Conservation (phyloP, 2,797 vertebrate genomes). For the Sebastes hubbsi region DNA sequence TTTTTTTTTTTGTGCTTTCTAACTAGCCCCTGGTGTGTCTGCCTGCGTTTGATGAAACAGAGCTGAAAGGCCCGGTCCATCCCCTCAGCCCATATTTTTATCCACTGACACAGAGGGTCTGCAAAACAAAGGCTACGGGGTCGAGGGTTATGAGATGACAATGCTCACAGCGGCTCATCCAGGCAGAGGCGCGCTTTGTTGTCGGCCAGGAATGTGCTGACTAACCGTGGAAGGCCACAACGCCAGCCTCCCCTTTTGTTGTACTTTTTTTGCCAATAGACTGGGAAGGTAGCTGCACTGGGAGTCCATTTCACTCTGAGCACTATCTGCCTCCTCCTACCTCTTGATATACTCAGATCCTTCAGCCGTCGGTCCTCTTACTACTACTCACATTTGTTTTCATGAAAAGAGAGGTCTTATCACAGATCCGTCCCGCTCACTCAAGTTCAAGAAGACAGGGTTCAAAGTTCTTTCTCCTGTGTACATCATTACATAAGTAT, state of each 20-base stretch:
- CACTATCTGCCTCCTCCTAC: constrained; percentile 9
- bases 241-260: constrained; percentile 73
- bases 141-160: constrained; percentile 76
- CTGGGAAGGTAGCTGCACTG: constrained; percentile 44
- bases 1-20: constrained; percentile 17
- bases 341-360: background rate
- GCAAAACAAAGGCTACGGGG: constrained; percentile 67
- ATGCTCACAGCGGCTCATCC: constrained; percentile 69
- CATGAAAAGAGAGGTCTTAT: constrained; percentile 59
- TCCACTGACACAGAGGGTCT: constrained; percentile 61
- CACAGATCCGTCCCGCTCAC: constrained; percentile 40
- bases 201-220: constrained; percentile 85
- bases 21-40: constrained; percentile 19
- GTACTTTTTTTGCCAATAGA: constrained; percentile 54
- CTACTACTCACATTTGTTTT: constrained; percentile 32
- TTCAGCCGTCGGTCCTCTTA: background rate
- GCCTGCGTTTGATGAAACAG: constrained; percentile 51
- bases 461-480: constrained; percentile 68
- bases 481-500: constrained; percentile 63
- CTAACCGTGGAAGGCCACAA: constrained; percentile 73
- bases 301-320: constrained; percentile 24
- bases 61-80: constrained; percentile 62
- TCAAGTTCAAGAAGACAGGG: constrained; percentile 65
- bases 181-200: constrained; percentile 80
- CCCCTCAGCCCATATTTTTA: constrained; percentile 65